Percentiles rank a stretch among this genome's conserved stretches.
Evolutionary conservation across 1,140 invertebrate species (phyloP).

Genomic region (Rhyacophila brunnea): DNA sequence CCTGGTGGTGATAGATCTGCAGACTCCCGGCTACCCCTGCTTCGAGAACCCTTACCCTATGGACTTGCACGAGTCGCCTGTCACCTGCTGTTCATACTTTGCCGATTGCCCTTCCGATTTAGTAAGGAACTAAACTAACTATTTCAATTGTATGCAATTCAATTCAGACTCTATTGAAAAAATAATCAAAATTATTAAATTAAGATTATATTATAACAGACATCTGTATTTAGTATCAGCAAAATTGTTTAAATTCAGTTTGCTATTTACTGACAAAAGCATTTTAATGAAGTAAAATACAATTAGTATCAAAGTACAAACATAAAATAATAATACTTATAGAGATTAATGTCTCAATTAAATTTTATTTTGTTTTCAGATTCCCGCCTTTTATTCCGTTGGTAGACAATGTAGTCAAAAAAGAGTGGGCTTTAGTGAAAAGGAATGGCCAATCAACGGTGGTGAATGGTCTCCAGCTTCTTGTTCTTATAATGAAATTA

Average conservation of each 20-base stretch:
- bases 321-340: too few species aligned
- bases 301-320: too few species aligned
- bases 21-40: slow-evolving; percentile 92
- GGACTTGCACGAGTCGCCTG: slow-evolving; percentile 97
- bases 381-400: slow-evolving; percentile 86
- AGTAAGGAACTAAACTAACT: slow-evolving; percentile 61
- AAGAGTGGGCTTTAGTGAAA: slow-evolving; percentile 87
- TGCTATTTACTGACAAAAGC: too few species aligned
- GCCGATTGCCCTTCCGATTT: slow-evolving; percentile 97
- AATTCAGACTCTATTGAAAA: too few species aligned
- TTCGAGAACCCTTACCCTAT: slow-evolving; percentile 99
- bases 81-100: slow-evolving; percentile 94
- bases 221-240: too few species aligned
- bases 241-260: too few species aligned
- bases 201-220: too few species aligned
- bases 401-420: slow-evolving; percentile 66
- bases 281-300: too few species aligned
- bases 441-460: slow-evolving; percentile 92
- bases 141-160: too few species aligned
- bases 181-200: too few species aligned
- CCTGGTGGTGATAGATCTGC: slow-evolving; percentile 95
- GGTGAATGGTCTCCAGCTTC: slow-evolving; percentile 93
- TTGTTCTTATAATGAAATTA: slow-evolving; percentile 95
- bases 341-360: too few species aligned
- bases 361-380: too few species aligned